Evolutionary conservation across 2,888 invertebrate species (phyloP).

Genomic region (Cheiracanthium punctorium): DNA sequence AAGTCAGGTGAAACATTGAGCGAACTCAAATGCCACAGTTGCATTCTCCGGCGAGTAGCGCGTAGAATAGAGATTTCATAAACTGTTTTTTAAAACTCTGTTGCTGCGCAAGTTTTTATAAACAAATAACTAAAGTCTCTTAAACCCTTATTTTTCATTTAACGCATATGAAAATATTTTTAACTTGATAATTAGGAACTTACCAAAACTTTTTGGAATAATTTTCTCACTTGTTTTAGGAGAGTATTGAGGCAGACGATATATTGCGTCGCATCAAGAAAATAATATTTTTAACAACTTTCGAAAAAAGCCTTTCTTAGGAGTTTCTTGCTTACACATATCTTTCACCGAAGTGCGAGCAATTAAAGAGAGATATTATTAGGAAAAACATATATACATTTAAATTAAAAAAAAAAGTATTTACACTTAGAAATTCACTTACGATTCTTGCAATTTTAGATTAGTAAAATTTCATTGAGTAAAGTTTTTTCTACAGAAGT

Average conservation of each 20-base stretch:
- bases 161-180: background rate
- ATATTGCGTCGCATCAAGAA: background rate
- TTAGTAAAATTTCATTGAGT: background rate
- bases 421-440: background rate
- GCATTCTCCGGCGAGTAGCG: conserved; percentile 4
- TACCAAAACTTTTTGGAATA: background rate
- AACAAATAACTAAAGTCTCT: background rate
- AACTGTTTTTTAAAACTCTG: background rate
- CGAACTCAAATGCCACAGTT: conserved; percentile 15
- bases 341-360: background rate
- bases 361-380: background rate
- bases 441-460: background rate
- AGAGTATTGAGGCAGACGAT: background rate
- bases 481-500: background rate
- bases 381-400: background rate
- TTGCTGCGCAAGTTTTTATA: conserved; percentile 2
- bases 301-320: background rate
- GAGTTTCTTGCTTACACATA: conserved; percentile 1
- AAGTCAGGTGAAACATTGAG: conserved; percentile 13
- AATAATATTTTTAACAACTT: background rate
- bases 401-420: background rate
- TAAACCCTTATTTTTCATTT: background rate
- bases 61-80: conserved; percentile 10
- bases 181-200: background rate
- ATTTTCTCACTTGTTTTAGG: too few relatives aligned